Evolutionary conservation across 2,888 invertebrate genomes (phyloP).

Genomic region (Macrosoma leucophasiata): DNA sequence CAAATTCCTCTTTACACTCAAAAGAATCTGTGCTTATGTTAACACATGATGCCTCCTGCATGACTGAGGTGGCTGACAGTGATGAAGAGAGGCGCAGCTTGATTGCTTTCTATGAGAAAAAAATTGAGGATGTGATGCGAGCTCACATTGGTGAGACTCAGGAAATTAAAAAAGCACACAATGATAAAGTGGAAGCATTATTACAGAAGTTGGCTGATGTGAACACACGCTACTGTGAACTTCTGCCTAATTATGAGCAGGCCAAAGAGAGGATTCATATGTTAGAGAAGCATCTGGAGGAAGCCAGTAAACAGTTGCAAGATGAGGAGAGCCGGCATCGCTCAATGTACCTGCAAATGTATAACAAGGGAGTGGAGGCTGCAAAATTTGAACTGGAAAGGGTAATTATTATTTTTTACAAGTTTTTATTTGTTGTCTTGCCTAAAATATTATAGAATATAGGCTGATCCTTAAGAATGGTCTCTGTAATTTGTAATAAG

Average conservation of each 20-base stretch:
- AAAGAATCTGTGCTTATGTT: constrained; percentile 81
- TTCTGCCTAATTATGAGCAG: constrained; percentile 83
- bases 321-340: constrained; percentile 85
- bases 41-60: constrained; percentile 72
- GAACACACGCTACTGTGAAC: constrained; percentile 85
- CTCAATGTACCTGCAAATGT: constrained; percentile 88
- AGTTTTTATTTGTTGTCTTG: constrained; percentile 9
- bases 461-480: constrained; percentile 10
- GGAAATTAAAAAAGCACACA: constrained; percentile 85
- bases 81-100: constrained; percentile 81
- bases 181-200: constrained; percentile 85
- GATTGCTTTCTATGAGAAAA: constrained; percentile 82
- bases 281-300: constrained; percentile 83
- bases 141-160: constrained; percentile 78
- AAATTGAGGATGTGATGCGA: constrained; percentile 83
- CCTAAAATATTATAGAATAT: constrained; percentile 1
- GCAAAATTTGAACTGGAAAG: constrained; percentile 83
- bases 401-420: constrained; percentile 60
- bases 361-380: constrained; percentile 87
- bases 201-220: constrained; percentile 84
- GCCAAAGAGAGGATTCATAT: constrained; percentile 82
- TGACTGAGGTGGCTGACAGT: constrained; percentile 69
- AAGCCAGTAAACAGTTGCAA: constrained; percentile 79
- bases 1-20: constrained; percentile 84
- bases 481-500: too few species aligned